Evolutionary conservation across 2,797 vertebrate genomes (phyloP).

Genomic region (Anabas testudineus): DNA sequence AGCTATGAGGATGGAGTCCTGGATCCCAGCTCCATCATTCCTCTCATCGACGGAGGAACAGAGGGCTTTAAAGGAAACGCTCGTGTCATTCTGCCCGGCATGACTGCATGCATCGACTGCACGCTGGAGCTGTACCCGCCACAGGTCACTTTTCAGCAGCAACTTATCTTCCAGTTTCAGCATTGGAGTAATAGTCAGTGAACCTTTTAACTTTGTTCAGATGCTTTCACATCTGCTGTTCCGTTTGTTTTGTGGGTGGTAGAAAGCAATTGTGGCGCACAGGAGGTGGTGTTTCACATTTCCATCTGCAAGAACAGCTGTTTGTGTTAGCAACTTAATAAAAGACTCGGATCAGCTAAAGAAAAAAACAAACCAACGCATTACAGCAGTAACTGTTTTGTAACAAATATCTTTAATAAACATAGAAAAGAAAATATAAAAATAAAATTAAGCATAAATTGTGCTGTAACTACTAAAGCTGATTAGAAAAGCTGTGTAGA

Average conservation of each 20-base stretch:
- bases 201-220: background rate
- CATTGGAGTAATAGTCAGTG: background rate
- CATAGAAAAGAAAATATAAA: too few relatives aligned
- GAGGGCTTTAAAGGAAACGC: conserved; percentile 98
- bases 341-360: background rate
- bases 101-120: conserved; percentile 97
- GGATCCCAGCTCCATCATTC: conserved; percentile 95
- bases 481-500: too few relatives aligned
- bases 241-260: background rate
- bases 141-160: conserved; percentile 80
- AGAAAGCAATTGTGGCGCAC: conserved; percentile 12
- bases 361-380: background rate
- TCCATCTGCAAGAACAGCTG: conserved; percentile 35
- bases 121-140: conserved; percentile 96
- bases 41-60: conserved; percentile 95
- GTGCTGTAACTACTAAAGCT: too few relatives aligned
- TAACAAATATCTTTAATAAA: too few relatives aligned
- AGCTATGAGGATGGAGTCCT: conserved; percentile 92
- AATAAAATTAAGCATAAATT: too few relatives aligned
- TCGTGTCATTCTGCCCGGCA: conserved; percentile 94
- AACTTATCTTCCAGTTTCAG: background rate
- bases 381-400: too few relatives aligned
- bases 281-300: conserved; percentile 12
- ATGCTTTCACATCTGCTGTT: conserved; percentile 2
- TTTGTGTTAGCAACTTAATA: background rate